Conservation (phyloP, 2,888 invertebrate genomes). For the Prosopocoilus inquinatus region DNA sequence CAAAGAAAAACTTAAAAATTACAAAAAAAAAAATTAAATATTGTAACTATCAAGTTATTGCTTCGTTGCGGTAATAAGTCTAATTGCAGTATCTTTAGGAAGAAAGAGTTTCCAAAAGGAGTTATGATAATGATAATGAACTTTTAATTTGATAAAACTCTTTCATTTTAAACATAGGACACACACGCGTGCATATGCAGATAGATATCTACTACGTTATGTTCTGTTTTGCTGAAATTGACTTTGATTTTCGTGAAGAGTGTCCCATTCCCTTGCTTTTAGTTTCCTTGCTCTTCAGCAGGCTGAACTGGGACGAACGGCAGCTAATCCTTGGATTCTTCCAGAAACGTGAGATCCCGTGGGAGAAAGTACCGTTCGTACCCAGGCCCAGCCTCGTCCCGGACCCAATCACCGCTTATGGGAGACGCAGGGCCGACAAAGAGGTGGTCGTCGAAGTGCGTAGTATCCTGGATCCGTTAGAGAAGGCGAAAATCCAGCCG, state of each 20-base stretch:
- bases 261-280: slow-evolving; percentile 37
- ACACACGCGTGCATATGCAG: too few relatives aligned
- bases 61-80: too few relatives aligned
- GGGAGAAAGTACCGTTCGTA: slow-evolving; percentile 87
- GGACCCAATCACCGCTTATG: slow-evolving; percentile 83
- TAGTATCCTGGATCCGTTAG: slow-evolving; percentile 56
- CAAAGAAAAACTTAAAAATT: too few relatives aligned
- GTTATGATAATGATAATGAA: too few relatives aligned
- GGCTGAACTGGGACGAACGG: slow-evolving; percentile 41
- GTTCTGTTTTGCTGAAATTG: too few relatives aligned
- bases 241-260: not conserved
- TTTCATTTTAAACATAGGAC: too few relatives aligned
- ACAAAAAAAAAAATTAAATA: too few relatives aligned
- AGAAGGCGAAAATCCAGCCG: slow-evolving; percentile 63
- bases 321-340: slow-evolving; percentile 48
- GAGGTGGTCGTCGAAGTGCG: slow-evolving; percentile 37
- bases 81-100: too few relatives aligned
- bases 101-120: too few relatives aligned
- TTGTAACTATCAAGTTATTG: too few relatives aligned
- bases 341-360: slow-evolving; percentile 77
- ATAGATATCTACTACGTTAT: too few relatives aligned
- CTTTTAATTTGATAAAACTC: too few relatives aligned
- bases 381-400: slow-evolving; percentile 82
- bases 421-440: slow-evolving; percentile 56
- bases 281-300: slow-evolving; percentile 6